Evolutionary conservation across 2,113 vertebrate species (phyloP).

Genomic region (Dipodomys spectabilis): DNA sequence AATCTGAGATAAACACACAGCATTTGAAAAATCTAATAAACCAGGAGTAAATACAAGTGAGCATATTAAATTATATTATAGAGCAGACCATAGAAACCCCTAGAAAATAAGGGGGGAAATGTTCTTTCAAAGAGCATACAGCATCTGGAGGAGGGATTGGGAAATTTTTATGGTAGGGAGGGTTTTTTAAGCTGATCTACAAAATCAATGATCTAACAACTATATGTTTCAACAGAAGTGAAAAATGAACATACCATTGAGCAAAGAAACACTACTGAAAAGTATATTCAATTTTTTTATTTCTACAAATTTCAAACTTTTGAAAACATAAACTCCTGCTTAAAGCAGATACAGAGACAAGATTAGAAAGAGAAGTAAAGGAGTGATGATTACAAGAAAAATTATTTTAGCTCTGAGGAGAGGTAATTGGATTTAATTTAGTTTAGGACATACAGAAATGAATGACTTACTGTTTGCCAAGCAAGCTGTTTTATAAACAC

Average conservation of each 20-base stretch:
- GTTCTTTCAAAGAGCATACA: not conserved
- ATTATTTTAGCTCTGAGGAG: not conserved
- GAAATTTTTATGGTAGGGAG: not conserved
- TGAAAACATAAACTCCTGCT: not conserved
- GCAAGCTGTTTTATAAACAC: conserved; percentile 3
- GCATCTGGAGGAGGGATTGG: not conserved
- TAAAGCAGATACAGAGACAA: not conserved
- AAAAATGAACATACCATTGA: not conserved
- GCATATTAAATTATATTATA: conserved; percentile 36
- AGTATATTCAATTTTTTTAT: not conserved
- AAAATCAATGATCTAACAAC: not conserved
- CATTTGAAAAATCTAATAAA: conserved; percentile 19
- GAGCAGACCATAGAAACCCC: not conserved
- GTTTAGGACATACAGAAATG: not conserved
- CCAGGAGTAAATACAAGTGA: not conserved
- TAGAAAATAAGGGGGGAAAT: conserved; percentile 22
- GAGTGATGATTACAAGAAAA: not conserved
- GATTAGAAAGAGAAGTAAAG: conserved; percentile 15
- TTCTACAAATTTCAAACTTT: not conserved
- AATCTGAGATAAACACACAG: conserved; percentile 20
- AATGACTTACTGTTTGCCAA: not conserved
- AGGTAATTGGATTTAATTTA: not conserved
- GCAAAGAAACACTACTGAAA: not conserved
- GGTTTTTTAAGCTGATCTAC: not conserved
- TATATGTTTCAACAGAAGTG: not conserved